Evolutionary conservation across 1,140 invertebrate species (phyloP).

Genomic region (Drosophila persimilis): DNA sequence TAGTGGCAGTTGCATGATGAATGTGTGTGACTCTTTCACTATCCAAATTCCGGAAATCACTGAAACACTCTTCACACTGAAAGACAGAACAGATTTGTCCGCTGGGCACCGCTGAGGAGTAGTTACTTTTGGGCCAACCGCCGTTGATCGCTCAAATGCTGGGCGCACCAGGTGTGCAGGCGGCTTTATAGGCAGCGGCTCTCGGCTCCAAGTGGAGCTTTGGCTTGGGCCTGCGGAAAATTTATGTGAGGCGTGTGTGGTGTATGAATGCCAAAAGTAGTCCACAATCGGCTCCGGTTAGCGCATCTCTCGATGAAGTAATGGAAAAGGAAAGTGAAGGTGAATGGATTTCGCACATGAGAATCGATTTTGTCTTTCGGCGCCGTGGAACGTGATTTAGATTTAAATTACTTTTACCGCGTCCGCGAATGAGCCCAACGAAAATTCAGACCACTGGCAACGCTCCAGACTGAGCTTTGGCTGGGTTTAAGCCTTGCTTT

Average conservation of each 20-base stretch:
- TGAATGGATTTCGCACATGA: slow-evolving; percentile 47
- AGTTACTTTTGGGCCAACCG: slow-evolving; percentile 43
- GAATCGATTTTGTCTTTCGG: slow-evolving; percentile 56
- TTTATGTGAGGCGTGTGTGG: slow-evolving; percentile 72
- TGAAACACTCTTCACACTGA: slow-evolving; percentile 8
- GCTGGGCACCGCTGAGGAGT: not conserved
- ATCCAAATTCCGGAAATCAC: slow-evolving; percentile 19
- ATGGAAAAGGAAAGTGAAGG: slow-evolving; percentile 72
- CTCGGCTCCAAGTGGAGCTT: slow-evolving; percentile 33
- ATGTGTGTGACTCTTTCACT: slow-evolving; percentile 2
- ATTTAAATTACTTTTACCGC: slow-evolving; percentile 66
- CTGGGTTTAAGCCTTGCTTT: not conserved
- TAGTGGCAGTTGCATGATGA: slow-evolving; percentile 62
- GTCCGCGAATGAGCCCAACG: not conserved
- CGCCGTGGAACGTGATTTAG: slow-evolving; percentile 59
- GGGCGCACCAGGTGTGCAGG: slow-evolving; percentile 59
- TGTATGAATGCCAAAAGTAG: slow-evolving; percentile 55
- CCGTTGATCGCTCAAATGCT: slow-evolving; percentile 70
- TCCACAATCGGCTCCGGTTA: too few species aligned
- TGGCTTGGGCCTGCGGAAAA: slow-evolving; percentile 33
- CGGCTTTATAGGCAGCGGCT: slow-evolving; percentile 62
- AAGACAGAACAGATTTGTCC: slow-evolving; percentile 4
- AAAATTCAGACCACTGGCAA: slow-evolving; percentile 45
- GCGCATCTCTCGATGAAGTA: slow-evolving; percentile 68
- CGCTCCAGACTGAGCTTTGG: slow-evolving; percentile 5